Evolutionary conservation across 2,113 vertebrate genomes (phyloP).

Genomic region (Delphinapterus leucas): DNA sequence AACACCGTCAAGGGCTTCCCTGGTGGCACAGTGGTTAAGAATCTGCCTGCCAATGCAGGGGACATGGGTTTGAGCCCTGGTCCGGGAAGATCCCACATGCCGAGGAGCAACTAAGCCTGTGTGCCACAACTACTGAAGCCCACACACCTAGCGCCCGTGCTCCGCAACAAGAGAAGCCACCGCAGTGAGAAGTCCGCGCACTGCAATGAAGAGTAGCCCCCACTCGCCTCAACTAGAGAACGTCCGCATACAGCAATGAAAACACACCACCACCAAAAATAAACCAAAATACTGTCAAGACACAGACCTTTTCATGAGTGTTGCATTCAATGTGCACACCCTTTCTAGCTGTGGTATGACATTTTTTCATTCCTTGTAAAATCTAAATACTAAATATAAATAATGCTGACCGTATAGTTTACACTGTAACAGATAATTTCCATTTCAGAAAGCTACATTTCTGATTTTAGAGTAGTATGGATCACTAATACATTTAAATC

Average conservation of each 20-base stretch:
- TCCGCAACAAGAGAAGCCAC: too few species aligned
- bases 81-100: too few species aligned
- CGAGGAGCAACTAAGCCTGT: too few species aligned
- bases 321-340: background rate
- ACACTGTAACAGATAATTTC: background rate
- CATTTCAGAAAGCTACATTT: background rate
- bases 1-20: background rate
- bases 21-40: too few species aligned
- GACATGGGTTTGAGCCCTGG: too few species aligned
- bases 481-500: background rate
- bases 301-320: background rate
- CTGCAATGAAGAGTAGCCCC: too few species aligned
- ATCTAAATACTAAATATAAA: conserved; percentile 36
- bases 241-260: too few species aligned
- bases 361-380: conserved; percentile 32
- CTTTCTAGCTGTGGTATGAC: background rate
- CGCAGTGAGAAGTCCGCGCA: fast-evolving
- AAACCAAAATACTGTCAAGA: background rate
- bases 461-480: background rate
- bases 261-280: too few species aligned
- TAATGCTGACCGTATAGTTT: background rate
- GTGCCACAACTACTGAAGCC: too few species aligned
- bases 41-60: too few species aligned
- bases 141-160: fast-evolving
- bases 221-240: too few species aligned